These are phyloP conservation scores for Acestrorhynchus altus DNA, from an alignment of 2,797 vertebrate genomes.

Conservation along the genomic window DNA sequence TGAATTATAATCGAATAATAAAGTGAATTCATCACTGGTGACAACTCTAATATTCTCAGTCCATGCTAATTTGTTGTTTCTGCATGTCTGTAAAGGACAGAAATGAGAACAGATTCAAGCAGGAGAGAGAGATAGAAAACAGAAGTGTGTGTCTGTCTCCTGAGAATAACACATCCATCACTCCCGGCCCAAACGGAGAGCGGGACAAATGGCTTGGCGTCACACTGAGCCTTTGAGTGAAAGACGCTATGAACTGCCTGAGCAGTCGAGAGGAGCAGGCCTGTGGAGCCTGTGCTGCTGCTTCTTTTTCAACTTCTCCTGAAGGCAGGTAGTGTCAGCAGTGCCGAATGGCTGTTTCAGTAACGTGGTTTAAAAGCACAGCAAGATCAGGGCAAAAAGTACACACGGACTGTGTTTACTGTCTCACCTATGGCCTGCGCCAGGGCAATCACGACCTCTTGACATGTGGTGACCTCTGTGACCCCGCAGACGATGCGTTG, in stretches of 20 bases:
- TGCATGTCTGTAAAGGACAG: not conserved
- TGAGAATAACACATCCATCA: conserved; percentile 20
- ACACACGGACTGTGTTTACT: not conserved
- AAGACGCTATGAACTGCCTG: not conserved
- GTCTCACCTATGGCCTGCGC: conserved; percentile 95
- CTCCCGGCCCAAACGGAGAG: not conserved
- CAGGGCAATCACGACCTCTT: conserved; percentile 97
- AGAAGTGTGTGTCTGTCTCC: not conserved
- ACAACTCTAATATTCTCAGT: not conserved
- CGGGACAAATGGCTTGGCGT: not conserved
- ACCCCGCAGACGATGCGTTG: conserved; percentile 97
- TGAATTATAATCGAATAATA: not conserved
- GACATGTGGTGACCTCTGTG: conserved; percentile 96
- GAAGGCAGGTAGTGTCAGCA: no score
- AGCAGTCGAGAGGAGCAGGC: not conserved
- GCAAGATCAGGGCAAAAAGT: no score
- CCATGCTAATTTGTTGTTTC: not conserved
- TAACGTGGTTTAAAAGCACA: not conserved
- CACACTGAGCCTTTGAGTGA: not conserved
- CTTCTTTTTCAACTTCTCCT: not conserved
- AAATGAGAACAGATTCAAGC: not conserved
- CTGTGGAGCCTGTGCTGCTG: not conserved
- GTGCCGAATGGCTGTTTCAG: not conserved
- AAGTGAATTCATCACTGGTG: not conserved
- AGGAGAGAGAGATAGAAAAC: conserved; percentile 6